These are phyloP conservation scores for Lithobates pipiens DNA, from an alignment of 2,797 vertebrate species.

Conservation along the genomic window DNA sequence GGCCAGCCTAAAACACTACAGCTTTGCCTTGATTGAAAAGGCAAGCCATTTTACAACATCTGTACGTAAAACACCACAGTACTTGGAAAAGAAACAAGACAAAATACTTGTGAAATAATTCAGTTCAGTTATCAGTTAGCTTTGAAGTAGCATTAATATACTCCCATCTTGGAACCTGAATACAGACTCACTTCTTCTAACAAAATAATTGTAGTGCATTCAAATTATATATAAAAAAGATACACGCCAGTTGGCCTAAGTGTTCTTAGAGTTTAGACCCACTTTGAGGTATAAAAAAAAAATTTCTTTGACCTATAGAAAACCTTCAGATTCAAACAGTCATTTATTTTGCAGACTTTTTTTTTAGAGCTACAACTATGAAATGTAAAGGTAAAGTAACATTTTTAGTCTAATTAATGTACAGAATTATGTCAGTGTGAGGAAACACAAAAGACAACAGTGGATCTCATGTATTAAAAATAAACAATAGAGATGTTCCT, in stretches of 20 bases:
- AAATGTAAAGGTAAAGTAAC: neutral
- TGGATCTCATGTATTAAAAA: too few species aligned
- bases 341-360: neutral
- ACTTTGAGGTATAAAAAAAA: neutral
- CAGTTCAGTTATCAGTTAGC: neutral
- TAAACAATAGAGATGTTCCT: too few species aligned
- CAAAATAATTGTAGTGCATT: neutral
- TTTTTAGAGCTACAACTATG: neutral
- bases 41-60: neutral
- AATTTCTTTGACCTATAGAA: neutral
- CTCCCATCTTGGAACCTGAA: neutral
- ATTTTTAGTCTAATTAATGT: too few species aligned
- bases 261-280: neutral
- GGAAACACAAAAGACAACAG: too few species aligned
- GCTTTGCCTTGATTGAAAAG: too few species aligned
- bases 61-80: neutral
- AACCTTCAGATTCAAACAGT: neutral
- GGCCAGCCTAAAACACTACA: too few species aligned
- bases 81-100: neutral
- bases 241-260: neutral
- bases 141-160: neutral
- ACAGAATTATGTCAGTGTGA: too few species aligned
- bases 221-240: neutral
- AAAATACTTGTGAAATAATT: neutral
- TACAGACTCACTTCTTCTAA: neutral